Conservation (phyloP, 2,113 vertebrate genomes). For the Callipepla californica region DNA sequence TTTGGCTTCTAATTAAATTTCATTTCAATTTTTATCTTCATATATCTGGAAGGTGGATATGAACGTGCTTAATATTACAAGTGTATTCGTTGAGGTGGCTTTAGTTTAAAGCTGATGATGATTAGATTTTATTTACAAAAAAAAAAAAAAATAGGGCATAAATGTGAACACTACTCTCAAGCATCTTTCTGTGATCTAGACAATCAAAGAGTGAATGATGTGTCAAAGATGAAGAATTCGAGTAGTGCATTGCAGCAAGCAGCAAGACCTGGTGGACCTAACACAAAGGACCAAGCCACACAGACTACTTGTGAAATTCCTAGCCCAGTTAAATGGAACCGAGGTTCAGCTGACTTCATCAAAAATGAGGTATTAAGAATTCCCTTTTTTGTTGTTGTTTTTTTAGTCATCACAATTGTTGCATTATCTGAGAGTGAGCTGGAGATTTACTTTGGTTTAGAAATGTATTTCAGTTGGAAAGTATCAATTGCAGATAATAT, state of each 20-base stretch:
- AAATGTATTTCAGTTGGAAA: background rate
- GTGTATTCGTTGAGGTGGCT: background rate
- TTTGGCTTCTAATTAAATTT: background rate
- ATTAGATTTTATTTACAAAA: background rate
- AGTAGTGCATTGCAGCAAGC: constrained; percentile 8
- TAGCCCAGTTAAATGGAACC: constrained; percentile 28
- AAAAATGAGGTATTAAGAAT: constrained; percentile 84
- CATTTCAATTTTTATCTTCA: background rate
- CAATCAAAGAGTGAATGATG: constrained; percentile 57
- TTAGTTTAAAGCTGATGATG: background rate
- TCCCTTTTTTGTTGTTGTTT: background rate
- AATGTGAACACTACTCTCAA: background rate
- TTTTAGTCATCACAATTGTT: background rate
- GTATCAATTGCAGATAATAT: rapidly evolving
- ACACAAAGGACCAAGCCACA: constrained; percentile 74
- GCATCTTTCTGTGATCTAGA: constrained; percentile 57
- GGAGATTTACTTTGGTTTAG: background rate
- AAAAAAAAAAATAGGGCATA: background rate
- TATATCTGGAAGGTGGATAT: background rate
- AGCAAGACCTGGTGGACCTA: background rate
- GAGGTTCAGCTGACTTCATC: constrained; percentile 56
- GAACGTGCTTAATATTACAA: background rate
- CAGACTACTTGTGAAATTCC: constrained; percentile 80
- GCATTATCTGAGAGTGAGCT: background rate
- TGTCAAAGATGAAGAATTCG: constrained; percentile 52